Evolutionary conservation across 2,888 invertebrate species (phyloP), one percentile per base, ranked within the genome.

Genomic region (Hirtodrosophila trivittata): DNA sequence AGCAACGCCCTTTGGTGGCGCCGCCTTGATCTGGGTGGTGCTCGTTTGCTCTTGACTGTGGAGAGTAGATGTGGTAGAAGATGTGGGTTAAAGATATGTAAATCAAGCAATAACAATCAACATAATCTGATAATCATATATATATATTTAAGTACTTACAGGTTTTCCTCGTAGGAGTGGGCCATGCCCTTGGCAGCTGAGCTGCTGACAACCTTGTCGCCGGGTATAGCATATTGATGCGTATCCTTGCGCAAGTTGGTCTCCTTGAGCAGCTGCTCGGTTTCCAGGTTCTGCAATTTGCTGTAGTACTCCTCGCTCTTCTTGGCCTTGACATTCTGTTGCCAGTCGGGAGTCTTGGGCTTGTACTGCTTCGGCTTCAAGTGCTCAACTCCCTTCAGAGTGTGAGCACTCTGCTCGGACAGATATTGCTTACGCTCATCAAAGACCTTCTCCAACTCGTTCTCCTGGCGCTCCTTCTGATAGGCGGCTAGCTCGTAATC

Each of bases 131-230:
- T n/a, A n/a, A n/a, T n/a, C n/a, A n/a, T n/a, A n/a, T n/a, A n/a
- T n/a, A n/a, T n/a, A n/a, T n/a, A n/a, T n/a, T n/a, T n/a, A n/a
- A n/a, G 0, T 3, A 59, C 96, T 95, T 93, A 97, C 97, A 97
- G 92, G 88, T 91, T 95, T 76, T 95, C 94, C 90, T 97, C 94
- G 88, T 97, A 97, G 90, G 94, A 94, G 81, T 95, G 95, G 0
- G 97, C 97, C 96, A 97, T 96, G 88, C 96, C 96, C 91, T 94
- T 95, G 33, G 97, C 94, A 68, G 95, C 91, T 3, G 96, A 95
- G 21, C 96, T 95, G 87, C 93, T 94, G 1, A 95, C 94, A 45
- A 96, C 91, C 88, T 95, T 95, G 66, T 97, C 96, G 3, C 97
- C 96, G 51, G 97, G 96, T 81, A 96, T 94, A 25, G 96, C 95